Evolutionary conservation across 2,888 invertebrate species (phyloP).

Genomic region (Oegoconia quadripuncta): DNA sequence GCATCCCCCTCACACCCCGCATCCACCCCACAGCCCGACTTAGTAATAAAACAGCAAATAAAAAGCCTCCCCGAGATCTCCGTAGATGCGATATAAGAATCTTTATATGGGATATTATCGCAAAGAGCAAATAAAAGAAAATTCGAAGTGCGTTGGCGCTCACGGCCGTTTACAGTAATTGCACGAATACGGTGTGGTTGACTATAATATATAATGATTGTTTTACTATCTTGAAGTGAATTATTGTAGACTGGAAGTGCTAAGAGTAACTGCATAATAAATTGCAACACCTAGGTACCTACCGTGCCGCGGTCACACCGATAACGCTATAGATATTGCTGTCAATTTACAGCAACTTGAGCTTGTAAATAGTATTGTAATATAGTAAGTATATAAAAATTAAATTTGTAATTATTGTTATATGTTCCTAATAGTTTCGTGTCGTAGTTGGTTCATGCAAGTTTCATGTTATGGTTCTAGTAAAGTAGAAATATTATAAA

Average conservation of each 20-base stretch:
- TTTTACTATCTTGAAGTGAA: slow-evolving; percentile 36
- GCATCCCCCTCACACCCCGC: slow-evolving; percentile 54
- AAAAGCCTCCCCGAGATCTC: slow-evolving; percentile 43
- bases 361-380: no score
- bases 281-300: no score
- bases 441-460: slow-evolving; percentile 57
- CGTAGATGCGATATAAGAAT: slow-evolving; percentile 39
- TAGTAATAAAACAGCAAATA: slow-evolving; percentile 46
- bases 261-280: no score
- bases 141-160: slow-evolving; percentile 28
- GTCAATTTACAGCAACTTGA: no score
- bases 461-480: slow-evolving; percentile 45
- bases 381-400: slow-evolving; percentile 34
- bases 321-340: not conserved
- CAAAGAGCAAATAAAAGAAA: slow-evolving; percentile 19
- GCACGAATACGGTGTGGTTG: slow-evolving; percentile 22
- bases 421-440: slow-evolving; percentile 72
- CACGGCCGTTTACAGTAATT: slow-evolving; percentile 21
- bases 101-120: slow-evolving; percentile 36
- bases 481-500: slow-evolving; percentile 31
- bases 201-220: slow-evolving; percentile 28
- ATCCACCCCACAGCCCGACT: slow-evolving; percentile 69
- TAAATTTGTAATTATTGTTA: slow-evolving; percentile 67
- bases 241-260: slow-evolving; percentile 4
- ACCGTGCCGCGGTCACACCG: no score